Conservation (phyloP, 2,888 invertebrate species). For the Drosophila falleni region DNA sequence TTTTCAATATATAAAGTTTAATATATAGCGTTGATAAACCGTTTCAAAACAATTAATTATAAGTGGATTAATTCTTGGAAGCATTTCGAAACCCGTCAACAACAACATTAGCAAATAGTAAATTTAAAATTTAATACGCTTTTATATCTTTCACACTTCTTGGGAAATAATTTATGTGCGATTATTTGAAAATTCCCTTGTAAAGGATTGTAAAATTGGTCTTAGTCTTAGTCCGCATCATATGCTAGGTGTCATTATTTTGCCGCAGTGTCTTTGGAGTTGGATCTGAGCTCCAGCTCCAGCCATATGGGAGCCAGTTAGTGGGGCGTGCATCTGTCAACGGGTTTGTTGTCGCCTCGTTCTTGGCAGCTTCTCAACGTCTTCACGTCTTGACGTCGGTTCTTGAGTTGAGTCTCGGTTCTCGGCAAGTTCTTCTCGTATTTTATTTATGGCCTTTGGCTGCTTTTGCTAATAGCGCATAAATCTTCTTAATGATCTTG, state of each 20-base stretch:
- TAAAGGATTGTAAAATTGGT: not conserved
- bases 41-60: not conserved
- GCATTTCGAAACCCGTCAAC: not conserved
- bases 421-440: slow-evolving; percentile 44
- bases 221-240: slow-evolving; percentile 4
- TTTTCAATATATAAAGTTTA: no score
- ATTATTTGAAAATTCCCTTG: not conserved
- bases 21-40: not conserved
- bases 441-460: slow-evolving; percentile 80
- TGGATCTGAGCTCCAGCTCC: slow-evolving; percentile 15
- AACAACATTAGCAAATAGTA: slow-evolving; percentile 1
- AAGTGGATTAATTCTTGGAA: not conserved
- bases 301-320: slow-evolving; percentile 57
- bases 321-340: slow-evolving; percentile 69
- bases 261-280: slow-evolving; percentile 35
- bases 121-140: not conserved
- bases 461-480: slow-evolving; percentile 83
- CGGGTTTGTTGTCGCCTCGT: slow-evolving; percentile 71
- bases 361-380: slow-evolving; percentile 37
- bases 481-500: slow-evolving; percentile 84
- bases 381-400: not conserved
- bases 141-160: slow-evolving; percentile 12
- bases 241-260: slow-evolving; percentile 31
- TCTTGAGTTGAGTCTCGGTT: slow-evolving; percentile 7
- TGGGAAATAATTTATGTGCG: slow-evolving; percentile 1